These are phyloP conservation scores for Rhorus exstirpatorius DNA, from an alignment of 2,888 invertebrate genomes.

Conservation along the genomic window DNA sequence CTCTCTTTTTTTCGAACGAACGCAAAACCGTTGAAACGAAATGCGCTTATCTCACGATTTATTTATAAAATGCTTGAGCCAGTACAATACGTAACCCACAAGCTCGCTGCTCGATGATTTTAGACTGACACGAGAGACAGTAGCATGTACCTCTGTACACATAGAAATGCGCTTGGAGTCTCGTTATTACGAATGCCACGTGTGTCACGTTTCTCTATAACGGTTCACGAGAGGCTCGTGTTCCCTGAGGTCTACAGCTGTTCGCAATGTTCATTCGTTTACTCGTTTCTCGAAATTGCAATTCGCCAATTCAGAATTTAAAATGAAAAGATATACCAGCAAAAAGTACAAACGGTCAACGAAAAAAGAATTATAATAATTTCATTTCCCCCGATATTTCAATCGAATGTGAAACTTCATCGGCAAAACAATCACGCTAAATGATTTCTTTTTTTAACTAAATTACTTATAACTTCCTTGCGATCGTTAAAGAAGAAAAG, in stretches of 20 bases:
- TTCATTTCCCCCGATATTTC: not conserved
- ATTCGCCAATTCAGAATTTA: not conserved
- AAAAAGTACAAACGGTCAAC: not conserved
- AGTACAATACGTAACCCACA: conserved; percentile 26
- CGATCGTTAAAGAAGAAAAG: not conserved
- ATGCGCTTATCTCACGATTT: not conserved
- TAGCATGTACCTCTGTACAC: conserved; percentile 20
- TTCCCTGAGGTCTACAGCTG: conserved; percentile 47
- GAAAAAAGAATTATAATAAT: not conserved
- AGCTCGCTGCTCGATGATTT: conserved; percentile 11
- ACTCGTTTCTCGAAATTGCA: conserved; percentile 43
- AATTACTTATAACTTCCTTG: too few relatives aligned
- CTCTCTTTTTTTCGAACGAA: too few relatives aligned
- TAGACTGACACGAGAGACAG: conserved; percentile 31
- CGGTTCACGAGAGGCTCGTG: conserved; percentile 66
- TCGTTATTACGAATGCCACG: conserved; percentile 72
- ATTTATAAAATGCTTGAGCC: not conserved
- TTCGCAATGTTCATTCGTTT: conserved; percentile 25
- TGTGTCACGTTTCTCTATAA: conserved; percentile 74
- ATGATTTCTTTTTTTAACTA: too few relatives aligned
- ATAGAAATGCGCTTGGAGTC: conserved; percentile 55
- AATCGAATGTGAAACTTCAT: too few relatives aligned
- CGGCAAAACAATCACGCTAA: too few relatives aligned
- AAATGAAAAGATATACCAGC: not conserved
- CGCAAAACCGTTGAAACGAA: too few relatives aligned